Evolutionary conservation across 2,888 invertebrate genomes (phyloP).

Genomic region (Harpalus rufipes): DNA sequence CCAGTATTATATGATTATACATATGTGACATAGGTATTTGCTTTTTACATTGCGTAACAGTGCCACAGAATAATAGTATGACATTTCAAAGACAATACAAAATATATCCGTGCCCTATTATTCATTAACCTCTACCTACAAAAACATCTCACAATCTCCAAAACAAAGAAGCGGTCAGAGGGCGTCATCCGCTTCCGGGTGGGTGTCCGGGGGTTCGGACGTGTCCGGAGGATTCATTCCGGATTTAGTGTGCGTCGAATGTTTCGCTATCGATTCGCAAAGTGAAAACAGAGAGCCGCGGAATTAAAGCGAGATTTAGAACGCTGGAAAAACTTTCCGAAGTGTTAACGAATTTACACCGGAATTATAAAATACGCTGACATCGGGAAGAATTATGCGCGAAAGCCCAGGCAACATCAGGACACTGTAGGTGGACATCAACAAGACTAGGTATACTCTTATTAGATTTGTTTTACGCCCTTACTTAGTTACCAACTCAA

Average conservation of each 20-base stretch:
- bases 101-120: background rate
- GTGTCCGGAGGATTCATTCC: constrained; percentile 46
- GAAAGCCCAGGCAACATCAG: background rate
- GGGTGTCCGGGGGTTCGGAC: constrained; percentile 1
- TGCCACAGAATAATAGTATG: too few species aligned
- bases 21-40: too few species aligned
- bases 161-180: constrained; percentile 48
- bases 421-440: constrained; percentile 38
- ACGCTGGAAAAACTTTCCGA: constrained; percentile 63
- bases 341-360: constrained; percentile 67
- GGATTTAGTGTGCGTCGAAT: constrained; percentile 64
- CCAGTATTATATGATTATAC: too few species aligned
- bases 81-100: too few species aligned
- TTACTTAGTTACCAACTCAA: constrained; percentile 24
- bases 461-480: constrained; percentile 53
- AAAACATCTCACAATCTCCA: background rate
- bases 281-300: constrained; percentile 64
- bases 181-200: constrained; percentile 33
- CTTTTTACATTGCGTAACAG: too few species aligned
- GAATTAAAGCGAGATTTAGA: constrained; percentile 66
- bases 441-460: constrained; percentile 25
- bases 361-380: constrained; percentile 65
- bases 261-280: constrained; percentile 65
- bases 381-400: constrained; percentile 43
- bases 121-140: constrained; percentile 7